Conservation (phyloP, 2,113 vertebrate species). For the Dryoscopus gambensis region DNA sequence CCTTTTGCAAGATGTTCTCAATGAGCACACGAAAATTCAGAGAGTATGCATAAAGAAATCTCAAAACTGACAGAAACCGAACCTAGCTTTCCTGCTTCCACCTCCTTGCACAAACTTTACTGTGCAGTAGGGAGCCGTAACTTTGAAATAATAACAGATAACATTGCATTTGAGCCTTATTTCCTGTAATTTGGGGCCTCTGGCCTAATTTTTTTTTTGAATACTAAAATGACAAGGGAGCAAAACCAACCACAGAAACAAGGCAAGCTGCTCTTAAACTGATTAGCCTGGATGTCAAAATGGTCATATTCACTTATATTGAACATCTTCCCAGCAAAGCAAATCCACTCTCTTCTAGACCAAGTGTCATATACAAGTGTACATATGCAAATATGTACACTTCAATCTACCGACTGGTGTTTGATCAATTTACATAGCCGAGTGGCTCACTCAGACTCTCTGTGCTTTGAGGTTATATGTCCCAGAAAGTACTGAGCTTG, state of each 20-base stretch:
- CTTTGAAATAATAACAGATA: neutral
- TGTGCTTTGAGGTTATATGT: conserved; percentile 7
- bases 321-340: neutral
- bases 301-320: neutral
- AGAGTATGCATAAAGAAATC: neutral
- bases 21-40: neutral
- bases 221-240: neutral
- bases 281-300: neutral
- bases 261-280: neutral
- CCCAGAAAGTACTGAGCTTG: conserved; percentile 25
- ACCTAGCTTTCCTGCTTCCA: neutral
- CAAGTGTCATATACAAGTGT: neutral
- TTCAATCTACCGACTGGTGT: neutral
- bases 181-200: neutral
- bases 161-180: neutral
- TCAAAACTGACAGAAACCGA: neutral
- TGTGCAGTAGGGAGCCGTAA: neutral
- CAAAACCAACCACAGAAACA: neutral
- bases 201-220: neutral
- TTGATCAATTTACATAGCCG: neutral
- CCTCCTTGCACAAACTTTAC: neutral
- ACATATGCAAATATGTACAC: conserved; percentile 15
- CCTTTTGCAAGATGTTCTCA: neutral
- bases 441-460: neutral
- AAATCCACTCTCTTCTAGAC: neutral